Conservation (phyloP, 1,140 invertebrate genomes). For the Pseudomyrmex sp. region DNA sequence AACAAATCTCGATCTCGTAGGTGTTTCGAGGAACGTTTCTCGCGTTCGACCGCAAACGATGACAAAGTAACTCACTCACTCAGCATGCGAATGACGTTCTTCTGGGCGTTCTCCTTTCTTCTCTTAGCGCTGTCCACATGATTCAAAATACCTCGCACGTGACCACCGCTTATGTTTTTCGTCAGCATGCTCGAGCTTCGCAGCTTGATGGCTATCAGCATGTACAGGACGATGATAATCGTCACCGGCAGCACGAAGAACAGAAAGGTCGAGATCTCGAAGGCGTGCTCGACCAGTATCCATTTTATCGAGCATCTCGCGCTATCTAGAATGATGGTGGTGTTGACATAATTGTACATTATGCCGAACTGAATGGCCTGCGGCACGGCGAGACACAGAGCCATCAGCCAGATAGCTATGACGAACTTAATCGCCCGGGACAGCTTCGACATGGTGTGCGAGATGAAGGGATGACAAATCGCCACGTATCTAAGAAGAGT, state of each 20-base stretch:
- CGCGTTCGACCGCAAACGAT: not conserved
- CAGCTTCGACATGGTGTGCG: conserved; percentile 93
- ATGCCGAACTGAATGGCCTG: conserved; percentile 92
- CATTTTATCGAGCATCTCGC: conserved; percentile 87
- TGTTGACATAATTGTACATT: conserved; percentile 84
- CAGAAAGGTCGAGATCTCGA: conserved; percentile 93
- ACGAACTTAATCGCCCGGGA: conserved; percentile 90
- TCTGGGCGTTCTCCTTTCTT: conserved; percentile 83
- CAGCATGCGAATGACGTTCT: conserved; percentile 89
- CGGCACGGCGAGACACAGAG: conserved; percentile 92
- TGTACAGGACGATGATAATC: conserved; percentile 93
- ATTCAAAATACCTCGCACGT: conserved; percentile 72
- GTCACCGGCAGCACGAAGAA: conserved; percentile 95
- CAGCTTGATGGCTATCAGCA: conserved; percentile 92
- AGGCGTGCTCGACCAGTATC: conserved; percentile 89
- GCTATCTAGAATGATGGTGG: conserved; percentile 82
- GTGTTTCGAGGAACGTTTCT: too few relatives aligned
- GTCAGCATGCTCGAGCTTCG: conserved; percentile 87
- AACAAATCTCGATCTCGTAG: not conserved
- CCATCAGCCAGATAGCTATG: conserved; percentile 89
- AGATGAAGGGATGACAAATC: conserved; percentile 96
- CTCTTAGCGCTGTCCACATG: conserved; percentile 74
- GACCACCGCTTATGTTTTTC: conserved; percentile 79
- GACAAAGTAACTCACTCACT: conserved; percentile 84
- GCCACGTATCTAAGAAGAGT: conserved; percentile 91